Conservation (phyloP, 2,888 invertebrate genomes). For the Zygaena filipendulae region DNA sequence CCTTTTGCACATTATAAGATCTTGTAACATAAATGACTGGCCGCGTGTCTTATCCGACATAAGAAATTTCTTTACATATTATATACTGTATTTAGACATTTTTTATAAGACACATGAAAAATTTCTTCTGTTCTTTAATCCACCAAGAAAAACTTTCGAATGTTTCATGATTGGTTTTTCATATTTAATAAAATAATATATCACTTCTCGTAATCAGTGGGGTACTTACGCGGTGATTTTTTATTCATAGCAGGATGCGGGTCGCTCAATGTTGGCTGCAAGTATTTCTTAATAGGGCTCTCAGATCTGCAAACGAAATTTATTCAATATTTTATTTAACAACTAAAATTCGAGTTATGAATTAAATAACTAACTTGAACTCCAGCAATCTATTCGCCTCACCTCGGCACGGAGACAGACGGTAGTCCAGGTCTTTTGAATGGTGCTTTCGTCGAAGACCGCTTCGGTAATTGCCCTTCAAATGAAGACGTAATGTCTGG, state of each 20-base stretch:
- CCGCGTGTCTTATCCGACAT: no score
- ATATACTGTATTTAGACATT: no score
- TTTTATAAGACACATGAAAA: no score
- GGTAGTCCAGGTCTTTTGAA: conserved; percentile 51
- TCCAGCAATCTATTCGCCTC: conserved; percentile 11
- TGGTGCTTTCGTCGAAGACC: conserved; percentile 46
- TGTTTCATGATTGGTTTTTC: no score
- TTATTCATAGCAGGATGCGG: conserved; percentile 71
- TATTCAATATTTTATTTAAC: background rate
- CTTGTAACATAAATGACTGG: no score
- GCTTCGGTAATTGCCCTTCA: conserved; percentile 48
- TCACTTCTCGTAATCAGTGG: background rate
- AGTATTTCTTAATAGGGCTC: conserved; percentile 82
- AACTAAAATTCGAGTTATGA: background rate
- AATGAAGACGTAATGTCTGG: conserved; percentile 46
- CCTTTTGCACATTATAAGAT: background rate
- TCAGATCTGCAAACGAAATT: conserved; percentile 86
- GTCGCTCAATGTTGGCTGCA: conserved; percentile 86
- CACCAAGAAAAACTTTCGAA: no score
- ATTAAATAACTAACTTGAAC: conserved; percentile 2
- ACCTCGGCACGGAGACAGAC: conserved; percentile 50
- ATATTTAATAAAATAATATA: no score
- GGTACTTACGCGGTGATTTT: conserved; percentile 68
- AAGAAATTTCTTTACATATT: no score
- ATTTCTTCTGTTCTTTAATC: no score